A percentile compares a stretch with the other conserved stretches of the same genome.
Conservation (phyloP, 1,140 invertebrate genomes). For the Drosophila ogumai region DNA sequence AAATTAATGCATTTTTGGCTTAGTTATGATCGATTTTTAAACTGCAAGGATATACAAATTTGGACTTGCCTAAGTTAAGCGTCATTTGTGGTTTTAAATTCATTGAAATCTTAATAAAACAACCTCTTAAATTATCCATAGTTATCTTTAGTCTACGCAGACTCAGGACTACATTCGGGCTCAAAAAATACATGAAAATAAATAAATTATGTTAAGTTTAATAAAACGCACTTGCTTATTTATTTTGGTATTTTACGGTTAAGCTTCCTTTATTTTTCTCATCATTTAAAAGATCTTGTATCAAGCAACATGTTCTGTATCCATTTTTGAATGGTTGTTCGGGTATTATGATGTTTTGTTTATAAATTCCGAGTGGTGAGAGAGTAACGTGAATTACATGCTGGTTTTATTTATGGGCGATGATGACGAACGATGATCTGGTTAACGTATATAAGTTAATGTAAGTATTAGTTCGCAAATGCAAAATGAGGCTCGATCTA, state of each 20-base stretch:
- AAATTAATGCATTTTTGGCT: too few species aligned
- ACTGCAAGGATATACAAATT: too few species aligned
- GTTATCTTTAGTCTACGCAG: too few species aligned
- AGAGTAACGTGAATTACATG: conserved; percentile 66
- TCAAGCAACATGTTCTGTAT: conserved; percentile 80
- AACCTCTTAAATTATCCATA: not conserved
- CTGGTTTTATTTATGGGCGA: conserved; percentile 34
- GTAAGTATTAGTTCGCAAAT: conserved; percentile 55
- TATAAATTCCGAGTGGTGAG: conserved; percentile 66
- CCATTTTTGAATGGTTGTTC: conserved; percentile 48
- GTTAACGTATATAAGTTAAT: conserved; percentile 59
- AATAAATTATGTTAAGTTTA: too few species aligned
- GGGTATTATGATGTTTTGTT: conserved; percentile 34
- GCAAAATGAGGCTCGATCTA: conserved; percentile 74
- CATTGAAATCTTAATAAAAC: too few species aligned
- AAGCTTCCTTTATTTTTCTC: conserved; percentile 83
- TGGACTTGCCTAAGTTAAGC: too few species aligned
- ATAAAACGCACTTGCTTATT: not conserved
- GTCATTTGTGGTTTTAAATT: too few species aligned
- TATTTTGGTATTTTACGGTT: conserved; percentile 68
- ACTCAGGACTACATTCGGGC: too few species aligned
- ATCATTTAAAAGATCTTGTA: conserved; percentile 80
- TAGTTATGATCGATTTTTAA: too few species aligned
- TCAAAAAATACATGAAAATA: too few species aligned
- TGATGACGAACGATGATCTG: conserved; percentile 42